Base-by-base conservation (phyloP, 23 tunicate species). In the Clavelina lepadiformis region DNA sequence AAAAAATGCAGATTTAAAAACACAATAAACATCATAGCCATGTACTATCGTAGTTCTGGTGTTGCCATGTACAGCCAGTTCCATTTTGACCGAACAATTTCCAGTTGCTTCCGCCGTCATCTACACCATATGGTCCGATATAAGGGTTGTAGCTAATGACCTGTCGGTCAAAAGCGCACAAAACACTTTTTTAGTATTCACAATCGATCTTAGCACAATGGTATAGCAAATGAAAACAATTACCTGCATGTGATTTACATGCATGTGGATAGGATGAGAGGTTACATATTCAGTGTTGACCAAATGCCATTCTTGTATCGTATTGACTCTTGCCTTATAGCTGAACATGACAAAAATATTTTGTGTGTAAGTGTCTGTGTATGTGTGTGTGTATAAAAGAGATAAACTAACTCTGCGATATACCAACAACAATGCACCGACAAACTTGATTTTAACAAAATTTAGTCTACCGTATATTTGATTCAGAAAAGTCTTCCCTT, bases 201-300 rank as follows among this genome's bases (percentile, higher is more conserved):
- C n/a, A n/a, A n/a, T n/a, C n/a, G n/a, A n/a, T n/a, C n/a, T n/a
- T n/a, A n/a, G n/a, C n/a, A n/a, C n/a, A n/a, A n/a, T n/a, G n/a
- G n/a, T n/a, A n/a, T n/a, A n/a, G n/a, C n/a, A n/a, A n/a, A n/a
- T n/a, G n/a, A n/a, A n/a, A n/a, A n/a, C 49, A 41, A 8, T 60
- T 38, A 75, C 81, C 81, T 75, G 81, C 30, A 63, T 24, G 46
- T 31, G 35, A 28, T 75, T 75, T 13, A 75, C 37, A 35, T 75
- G 81, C 59, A 75, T 75, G 30, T 75, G 81, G 4, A 75, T 75
- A 5, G 81, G 81, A 65, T 75, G 81, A 33, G 75, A 67, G 15
- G 63, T 75, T 8, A 24, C 33, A 5, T 24, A 35, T 36, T 68
- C 81, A 34, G 81, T 75, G 34, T 75, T 75, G 37, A 58, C 49